Percentiles rank a stretch among this genome's conserved stretches.
Evolutionary conservation across 2,888 invertebrate genomes (phyloP).

Genomic region (Camptogramma bilineatum): DNA sequence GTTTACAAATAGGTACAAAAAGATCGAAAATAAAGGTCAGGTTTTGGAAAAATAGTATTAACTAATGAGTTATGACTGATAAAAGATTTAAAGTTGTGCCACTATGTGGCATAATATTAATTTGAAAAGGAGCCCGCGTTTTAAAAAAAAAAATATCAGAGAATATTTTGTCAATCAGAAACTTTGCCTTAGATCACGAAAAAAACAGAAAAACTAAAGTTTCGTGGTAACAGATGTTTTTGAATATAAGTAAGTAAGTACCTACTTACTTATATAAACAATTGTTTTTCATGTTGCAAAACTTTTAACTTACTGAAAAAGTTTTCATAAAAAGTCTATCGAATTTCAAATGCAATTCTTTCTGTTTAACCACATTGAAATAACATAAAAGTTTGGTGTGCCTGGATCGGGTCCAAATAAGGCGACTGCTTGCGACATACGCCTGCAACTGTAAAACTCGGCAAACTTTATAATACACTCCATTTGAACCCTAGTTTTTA

Average conservation of each 20-base stretch:
- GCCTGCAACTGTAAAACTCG: constrained; percentile 62
- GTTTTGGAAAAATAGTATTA: no score
- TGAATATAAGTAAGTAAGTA: not conserved
- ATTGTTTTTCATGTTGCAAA: constrained; percentile 15
- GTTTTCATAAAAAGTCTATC: constrained; percentile 49
- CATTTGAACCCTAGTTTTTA: constrained; percentile 46
- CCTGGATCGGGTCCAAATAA: constrained; percentile 82
- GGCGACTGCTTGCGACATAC: constrained; percentile 80
- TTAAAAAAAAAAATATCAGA: no score
- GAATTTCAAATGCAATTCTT: constrained; percentile 63
- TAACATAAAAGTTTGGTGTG: constrained; percentile 78
- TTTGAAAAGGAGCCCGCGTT: no score
- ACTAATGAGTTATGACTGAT: no score
- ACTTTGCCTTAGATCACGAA: no score
- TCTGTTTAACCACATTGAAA: constrained; percentile 78
- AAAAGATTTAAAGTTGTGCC: no score
- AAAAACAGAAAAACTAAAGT: no score
- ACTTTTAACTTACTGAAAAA: constrained; percentile 33
- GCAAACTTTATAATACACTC: constrained; percentile 50
- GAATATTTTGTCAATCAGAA: no score
- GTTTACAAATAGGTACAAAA: no score
- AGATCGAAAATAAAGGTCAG: no score
- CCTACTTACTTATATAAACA: no score
- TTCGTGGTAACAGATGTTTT: not conserved
- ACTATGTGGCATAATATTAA: no score